Percentiles rank a stretch among this genome's conserved stretches.
These are phyloP conservation scores for Actinia equina DNA, from an alignment of 64 coral and sea anemone species.

Conservation along the genomic window DNA sequence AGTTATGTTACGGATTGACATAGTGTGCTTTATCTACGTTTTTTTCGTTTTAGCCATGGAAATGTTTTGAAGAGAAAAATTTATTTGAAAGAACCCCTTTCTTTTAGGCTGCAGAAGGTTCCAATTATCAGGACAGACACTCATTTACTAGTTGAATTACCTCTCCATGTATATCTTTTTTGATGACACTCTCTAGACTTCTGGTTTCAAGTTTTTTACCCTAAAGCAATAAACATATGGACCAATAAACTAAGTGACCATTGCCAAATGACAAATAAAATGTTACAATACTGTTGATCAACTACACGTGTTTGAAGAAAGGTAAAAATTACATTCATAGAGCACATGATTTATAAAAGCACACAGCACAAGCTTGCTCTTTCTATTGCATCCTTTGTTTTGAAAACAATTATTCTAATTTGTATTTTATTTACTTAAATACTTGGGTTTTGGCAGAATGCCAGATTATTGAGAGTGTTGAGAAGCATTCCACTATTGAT, in stretches of 20 bases:
- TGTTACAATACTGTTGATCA: no score
- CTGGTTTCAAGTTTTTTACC: slow-evolving; percentile 67
- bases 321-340: neutral
- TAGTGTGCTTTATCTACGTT: neutral
- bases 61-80: neutral
- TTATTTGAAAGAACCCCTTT: no score
- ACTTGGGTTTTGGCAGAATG: neutral
- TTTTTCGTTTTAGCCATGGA: no score
- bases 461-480: neutral
- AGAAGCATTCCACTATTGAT: no score
- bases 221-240: neutral
- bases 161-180: slow-evolving; percentile 77
- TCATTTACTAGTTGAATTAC: slow-evolving; percentile 6
- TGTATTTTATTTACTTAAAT: no score
- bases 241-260: neutral
- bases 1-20: neutral
- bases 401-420: no score
- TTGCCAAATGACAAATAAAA: no score
- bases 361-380: no score
- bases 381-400: no score
- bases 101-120: no score
- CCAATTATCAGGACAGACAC: no score
- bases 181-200: slow-evolving; percentile 67
- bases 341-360: no score
- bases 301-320: neutral